phyloP scores from a whole-genome alignment of 2,113 vertebrate species.

The Sinocyclocheilus maitianheensis region DNA sequence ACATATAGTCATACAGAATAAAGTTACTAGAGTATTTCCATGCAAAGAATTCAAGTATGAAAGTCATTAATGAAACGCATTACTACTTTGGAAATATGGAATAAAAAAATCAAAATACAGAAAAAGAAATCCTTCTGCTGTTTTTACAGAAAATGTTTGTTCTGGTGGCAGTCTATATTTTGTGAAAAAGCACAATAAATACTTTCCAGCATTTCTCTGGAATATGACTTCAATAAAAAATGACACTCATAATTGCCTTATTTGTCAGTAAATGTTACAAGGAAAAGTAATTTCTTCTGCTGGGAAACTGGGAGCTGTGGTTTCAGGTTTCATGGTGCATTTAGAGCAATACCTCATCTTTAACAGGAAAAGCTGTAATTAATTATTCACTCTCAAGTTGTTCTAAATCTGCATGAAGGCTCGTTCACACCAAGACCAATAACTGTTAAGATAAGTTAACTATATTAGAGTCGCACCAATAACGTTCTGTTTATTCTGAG shows the following conservation, averaged over 20 bases:
- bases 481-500: too few species aligned
- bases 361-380: neutral
- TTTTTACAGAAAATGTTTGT: constrained; percentile 7
- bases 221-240: constrained; percentile 27
- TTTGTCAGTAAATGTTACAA: neutral
- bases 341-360: neutral
- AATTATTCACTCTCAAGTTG: neutral
- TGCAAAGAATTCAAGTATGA: neutral
- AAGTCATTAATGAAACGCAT: neutral
- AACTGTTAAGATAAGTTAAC: too few species aligned
- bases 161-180: constrained; percentile 22
- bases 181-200: constrained; percentile 17
- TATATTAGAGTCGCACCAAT: too few species aligned
- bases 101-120: neutral
- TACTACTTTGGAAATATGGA: neutral
- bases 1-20: neutral
- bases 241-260: neutral
- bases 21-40: neutral
- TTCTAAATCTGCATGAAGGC: neutral
- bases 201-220: constrained; percentile 6
- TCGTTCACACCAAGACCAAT: too few species aligned
- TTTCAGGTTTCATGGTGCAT: neutral
- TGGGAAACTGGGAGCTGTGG: neutral
- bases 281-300: neutral
- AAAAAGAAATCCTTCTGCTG: neutral